Evolutionary conservation across 2,888 invertebrate species (phyloP).

Genomic region (Arenicola marina): DNA sequence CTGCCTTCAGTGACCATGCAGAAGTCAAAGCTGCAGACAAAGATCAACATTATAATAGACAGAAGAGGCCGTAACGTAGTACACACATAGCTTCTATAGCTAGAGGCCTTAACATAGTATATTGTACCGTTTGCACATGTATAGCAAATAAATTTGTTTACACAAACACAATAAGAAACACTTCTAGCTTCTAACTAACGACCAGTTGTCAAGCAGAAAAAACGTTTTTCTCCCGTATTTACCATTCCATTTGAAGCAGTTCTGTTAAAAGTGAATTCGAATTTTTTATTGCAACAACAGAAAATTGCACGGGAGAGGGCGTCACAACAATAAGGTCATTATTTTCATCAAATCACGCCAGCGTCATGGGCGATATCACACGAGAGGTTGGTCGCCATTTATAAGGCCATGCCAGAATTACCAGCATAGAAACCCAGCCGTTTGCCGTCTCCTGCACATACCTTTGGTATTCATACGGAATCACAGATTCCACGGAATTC

Average conservation of each 20-base stretch:
- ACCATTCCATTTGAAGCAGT: no score
- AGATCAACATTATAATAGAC: neutral
- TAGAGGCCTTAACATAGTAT: neutral
- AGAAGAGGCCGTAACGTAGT: neutral
- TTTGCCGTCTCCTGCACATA: no score
- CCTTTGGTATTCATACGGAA: slow-evolving; percentile 97
- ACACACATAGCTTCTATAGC: neutral
- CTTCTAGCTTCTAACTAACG: no score
- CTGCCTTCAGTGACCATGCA: slow-evolving; percentile 68
- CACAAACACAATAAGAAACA: no score
- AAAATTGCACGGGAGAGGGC: neutral
- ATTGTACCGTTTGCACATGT: no score
- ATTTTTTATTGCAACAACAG: neutral
- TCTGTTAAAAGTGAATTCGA: no score
- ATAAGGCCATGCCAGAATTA: neutral
- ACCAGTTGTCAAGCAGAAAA: no score
- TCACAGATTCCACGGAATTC: slow-evolving; percentile 96
- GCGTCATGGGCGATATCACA: no score
- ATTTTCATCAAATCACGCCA: neutral
- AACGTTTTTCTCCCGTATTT: no score
- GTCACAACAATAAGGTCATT: neutral
- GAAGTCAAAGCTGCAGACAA: slow-evolving; percentile 81
- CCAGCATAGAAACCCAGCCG: slow-evolving; percentile 6
- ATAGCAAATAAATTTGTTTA: no score
- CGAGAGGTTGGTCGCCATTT: neutral